Percentiles rank a stretch among this genome's conserved stretches.
phyloP scores from a whole-genome alignment of 2,888 invertebrate species.

The Hecatera dysodea region DNA sequence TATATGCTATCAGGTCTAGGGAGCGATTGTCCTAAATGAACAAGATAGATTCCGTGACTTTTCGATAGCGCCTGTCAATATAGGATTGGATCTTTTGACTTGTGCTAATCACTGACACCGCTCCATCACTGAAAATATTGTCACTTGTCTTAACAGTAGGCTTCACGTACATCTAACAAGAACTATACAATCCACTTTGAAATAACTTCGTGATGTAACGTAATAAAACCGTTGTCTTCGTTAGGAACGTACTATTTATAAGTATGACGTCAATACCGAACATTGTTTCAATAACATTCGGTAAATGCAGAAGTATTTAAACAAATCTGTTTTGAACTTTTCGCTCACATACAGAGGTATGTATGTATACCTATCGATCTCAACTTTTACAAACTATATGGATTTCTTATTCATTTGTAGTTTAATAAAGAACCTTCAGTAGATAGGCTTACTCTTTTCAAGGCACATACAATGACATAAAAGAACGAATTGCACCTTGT shows the following conservation, averaged over 20 bases:
- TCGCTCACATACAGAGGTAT: not conserved
- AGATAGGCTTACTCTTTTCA: too few species aligned
- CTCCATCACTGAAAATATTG: not conserved
- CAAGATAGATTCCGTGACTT: not conserved
- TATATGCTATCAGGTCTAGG: not conserved
- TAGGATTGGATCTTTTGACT: not conserved
- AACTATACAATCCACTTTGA: slow-evolving; percentile 10
- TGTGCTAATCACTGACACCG: not conserved
- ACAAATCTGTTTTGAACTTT: slow-evolving; percentile 21
- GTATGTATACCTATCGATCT: not conserved
- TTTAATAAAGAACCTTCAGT: too few species aligned
- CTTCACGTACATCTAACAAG: not conserved
- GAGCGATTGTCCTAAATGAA: too few species aligned
- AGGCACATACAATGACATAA: too few species aligned
- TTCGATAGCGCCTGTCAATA: not conserved
- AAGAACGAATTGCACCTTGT: not conserved
- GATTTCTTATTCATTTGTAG: too few species aligned
- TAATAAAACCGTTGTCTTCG: slow-evolving; percentile 42
- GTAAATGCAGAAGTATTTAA: slow-evolving; percentile 49
- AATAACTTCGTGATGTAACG: slow-evolving; percentile 24
- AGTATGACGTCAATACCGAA: slow-evolving; percentile 51
- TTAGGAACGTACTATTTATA: slow-evolving; percentile 49
- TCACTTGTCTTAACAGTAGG: not conserved
- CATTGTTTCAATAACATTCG: slow-evolving; percentile 52
- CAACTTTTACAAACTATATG: not conserved